A percentile compares a stretch with the other conserved stretches of the same genome.
Conservation (phyloP, 2,888 invertebrate genomes). For the Pardosa pseudoannulata region DNA sequence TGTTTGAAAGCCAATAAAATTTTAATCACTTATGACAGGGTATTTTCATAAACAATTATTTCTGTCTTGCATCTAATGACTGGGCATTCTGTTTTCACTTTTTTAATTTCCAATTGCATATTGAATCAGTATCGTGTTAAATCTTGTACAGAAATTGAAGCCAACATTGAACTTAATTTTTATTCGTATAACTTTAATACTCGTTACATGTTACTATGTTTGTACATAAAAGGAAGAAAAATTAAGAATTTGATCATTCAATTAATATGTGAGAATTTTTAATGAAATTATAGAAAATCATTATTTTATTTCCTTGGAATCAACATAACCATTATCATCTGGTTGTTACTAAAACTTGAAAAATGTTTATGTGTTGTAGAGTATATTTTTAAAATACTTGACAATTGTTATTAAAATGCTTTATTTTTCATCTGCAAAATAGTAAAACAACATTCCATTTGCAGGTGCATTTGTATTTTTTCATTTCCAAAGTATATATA, state of each 20-base stretch:
- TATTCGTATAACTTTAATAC: background rate
- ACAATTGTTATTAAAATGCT: slow-evolving; percentile 53
- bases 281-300: background rate
- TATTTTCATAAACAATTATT: background rate
- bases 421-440: slow-evolving; percentile 68
- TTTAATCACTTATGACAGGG: background rate
- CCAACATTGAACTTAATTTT: slow-evolving; percentile 4
- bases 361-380: slow-evolving; percentile 62
- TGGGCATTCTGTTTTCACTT: background rate
- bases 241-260: background rate
- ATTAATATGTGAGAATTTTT: background rate
- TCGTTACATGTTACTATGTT: slow-evolving; percentile 2
- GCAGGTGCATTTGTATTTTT: slow-evolving; percentile 71
- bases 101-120: background rate
- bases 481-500: slow-evolving; percentile 65
- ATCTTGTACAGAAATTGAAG: background rate
- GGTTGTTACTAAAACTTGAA: slow-evolving; percentile 36
- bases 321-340: slow-evolving; percentile 44
- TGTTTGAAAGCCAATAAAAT: too few species aligned
- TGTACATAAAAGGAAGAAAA: background rate
- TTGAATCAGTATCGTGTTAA: background rate
- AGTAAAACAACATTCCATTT: slow-evolving; percentile 70
- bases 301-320: slow-evolving; percentile 20
- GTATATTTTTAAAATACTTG: slow-evolving; percentile 68
- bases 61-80: background rate